Base-by-base conservation (phyloP, 2,797 vertebrate species). In the Sarcophilus harrisii region DNA sequence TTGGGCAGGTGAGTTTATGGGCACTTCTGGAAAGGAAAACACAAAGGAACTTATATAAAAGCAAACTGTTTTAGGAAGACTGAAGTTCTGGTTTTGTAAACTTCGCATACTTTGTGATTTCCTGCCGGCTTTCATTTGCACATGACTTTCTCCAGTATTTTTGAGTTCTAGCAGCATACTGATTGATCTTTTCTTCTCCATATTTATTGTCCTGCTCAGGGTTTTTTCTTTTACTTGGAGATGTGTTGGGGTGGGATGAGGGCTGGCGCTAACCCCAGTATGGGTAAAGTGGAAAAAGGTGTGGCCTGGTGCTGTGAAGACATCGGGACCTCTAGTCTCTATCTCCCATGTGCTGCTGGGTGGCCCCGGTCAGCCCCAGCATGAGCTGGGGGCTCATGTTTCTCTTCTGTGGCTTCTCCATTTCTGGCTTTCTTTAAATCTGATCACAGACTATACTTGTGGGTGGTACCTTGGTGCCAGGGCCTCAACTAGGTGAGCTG, bases 331-430 rank as follows among this genome's bases (percentile, higher is more conserved):
- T 81, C 6, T n/a, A 73, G n/a, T 73, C 16, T 73, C 66, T 81
- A 21, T 38, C n/a, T 81, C 8, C n/a, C n/a, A 45, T 81, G n/a
- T 81, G 21, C 29, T 87, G 16, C 95, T 52, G 58, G 93, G 13
- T 96, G 81, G 95, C 96, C 93, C 96, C 95, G 62, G 58, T 59
- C 94, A 97, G 29, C n/a, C n/a, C n/a, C n/a, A n/a, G n/a, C n/a
- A n/a, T n/a, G n/a, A n/a, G n/a, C n/a, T n/a, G n/a, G 66, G n/a
- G n/a, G 66, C n/a, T 81, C 66, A 45, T 81, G 21, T 81, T 81
- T 81, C 66, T n/a, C n/a, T 81, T 81, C 2, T 81, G n/a, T 81
- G 66, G n/a, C n/a, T 38, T 45, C n/a, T n/a, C 60, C 32, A 66
- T 14, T 66, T 21, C 66, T 81, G 66, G n/a, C 18, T 81, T 81